These are phyloP conservation scores for Enteromius unitaeniatus DNA, from an alignment of 2,797 vertebrate genomes.

Conservation along the genomic window DNA sequence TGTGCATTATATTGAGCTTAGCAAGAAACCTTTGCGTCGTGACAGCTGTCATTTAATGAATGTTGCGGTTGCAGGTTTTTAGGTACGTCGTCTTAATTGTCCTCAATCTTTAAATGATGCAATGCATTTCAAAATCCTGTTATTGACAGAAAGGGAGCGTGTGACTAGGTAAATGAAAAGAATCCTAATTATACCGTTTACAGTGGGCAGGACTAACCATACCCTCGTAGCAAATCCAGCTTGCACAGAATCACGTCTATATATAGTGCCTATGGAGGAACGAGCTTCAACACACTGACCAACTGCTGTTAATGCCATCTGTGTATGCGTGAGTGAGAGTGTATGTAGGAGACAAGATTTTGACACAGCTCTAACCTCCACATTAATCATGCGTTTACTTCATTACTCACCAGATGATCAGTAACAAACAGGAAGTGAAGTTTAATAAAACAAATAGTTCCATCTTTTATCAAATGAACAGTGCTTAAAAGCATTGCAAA, in stretches of 20 bases:
- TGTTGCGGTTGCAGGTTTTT: background rate
- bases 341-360: constrained; percentile 46
- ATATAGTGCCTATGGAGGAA: constrained; percentile 43
- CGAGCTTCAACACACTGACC: constrained; percentile 29
- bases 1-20: constrained; percentile 24
- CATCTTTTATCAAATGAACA: background rate
- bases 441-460: background rate
- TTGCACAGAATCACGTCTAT: constrained; percentile 36
- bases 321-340: constrained; percentile 19
- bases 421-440: background rate
- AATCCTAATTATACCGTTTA: constrained; percentile 26
- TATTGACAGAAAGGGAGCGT: background rate
- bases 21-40: background rate
- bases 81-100: background rate
- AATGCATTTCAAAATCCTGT: background rate
- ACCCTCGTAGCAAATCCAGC: constrained; percentile 41
- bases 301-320: constrained; percentile 50
- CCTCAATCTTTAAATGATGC: background rate
- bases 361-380: constrained; percentile 26
- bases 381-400: constrained; percentile 28
- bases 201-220: constrained; percentile 32
- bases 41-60: background rate
- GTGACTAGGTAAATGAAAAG: constrained; percentile 4
- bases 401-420: constrained; percentile 12
- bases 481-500: background rate